These are phyloP conservation scores for Drosophila paranaensis DNA, from an alignment of 2,888 invertebrate genomes.

Conservation along the genomic window DNA sequence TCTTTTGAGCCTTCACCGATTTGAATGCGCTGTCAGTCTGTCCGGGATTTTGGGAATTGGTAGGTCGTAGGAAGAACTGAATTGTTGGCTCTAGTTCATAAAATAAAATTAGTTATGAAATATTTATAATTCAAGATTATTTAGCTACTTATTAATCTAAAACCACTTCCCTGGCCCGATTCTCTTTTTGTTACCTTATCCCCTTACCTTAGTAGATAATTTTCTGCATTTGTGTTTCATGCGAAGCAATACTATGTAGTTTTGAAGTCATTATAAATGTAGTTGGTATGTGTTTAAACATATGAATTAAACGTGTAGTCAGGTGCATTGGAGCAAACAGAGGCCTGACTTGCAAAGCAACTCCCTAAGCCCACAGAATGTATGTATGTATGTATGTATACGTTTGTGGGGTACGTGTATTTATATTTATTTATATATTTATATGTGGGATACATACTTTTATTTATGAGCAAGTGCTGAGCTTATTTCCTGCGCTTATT, in stretches of 20 bases:
- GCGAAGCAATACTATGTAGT: conserved; percentile 66
- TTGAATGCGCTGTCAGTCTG: no score
- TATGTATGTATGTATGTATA: neutral
- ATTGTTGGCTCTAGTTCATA: no score
- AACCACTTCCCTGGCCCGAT: conserved; percentile 6
- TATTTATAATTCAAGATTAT: neutral
- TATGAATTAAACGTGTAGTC: conserved; percentile 21
- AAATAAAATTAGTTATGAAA: no score
- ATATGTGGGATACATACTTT: conserved; percentile 14
- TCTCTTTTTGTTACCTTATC: conserved; percentile 2
- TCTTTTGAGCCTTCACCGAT: no score
- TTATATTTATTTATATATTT: conserved; percentile 20
- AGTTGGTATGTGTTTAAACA: conserved; percentile 30
- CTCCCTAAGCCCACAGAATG: conserved; percentile 3
- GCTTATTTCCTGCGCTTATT: conserved; percentile 76
- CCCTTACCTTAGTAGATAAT: conserved; percentile 16
- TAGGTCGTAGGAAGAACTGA: no score
- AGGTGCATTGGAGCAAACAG: conserved; percentile 20
- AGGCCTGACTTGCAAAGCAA: conserved; percentile 18
- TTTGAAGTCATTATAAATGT: conserved; percentile 73
- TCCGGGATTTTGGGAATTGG: no score
- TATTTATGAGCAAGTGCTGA: conserved; percentile 53
- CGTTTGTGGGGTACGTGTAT: neutral
- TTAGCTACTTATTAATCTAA: neutral
- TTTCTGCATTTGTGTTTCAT: conserved; percentile 37